phyloP scores from a whole-genome alignment of 2,797 vertebrate species.

The Oreortyx pictus region DNA sequence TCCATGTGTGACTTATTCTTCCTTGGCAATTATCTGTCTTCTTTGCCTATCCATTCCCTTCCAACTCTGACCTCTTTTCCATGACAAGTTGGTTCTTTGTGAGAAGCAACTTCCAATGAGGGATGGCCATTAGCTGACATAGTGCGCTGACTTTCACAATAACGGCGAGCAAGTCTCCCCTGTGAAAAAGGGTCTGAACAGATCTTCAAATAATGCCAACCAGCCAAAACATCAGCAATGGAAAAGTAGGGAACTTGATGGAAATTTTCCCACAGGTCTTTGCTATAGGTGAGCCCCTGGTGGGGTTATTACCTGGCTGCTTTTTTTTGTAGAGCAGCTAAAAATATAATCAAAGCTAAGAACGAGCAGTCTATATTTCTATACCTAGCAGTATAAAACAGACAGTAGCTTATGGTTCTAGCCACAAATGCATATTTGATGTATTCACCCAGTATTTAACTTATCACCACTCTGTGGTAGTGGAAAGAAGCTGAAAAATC shows the following conservation, averaged over 20 bases:
- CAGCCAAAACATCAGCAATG: not conserved
- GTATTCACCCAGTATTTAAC: not conserved
- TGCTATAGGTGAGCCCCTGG: not conserved
- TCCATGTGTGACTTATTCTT: not conserved
- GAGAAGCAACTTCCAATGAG: not conserved
- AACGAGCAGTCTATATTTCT: not conserved
- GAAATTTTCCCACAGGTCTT: not conserved
- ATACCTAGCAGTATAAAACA: not conserved
- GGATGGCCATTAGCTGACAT: not conserved
- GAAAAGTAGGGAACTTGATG: not conserved
- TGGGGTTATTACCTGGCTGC: not conserved
- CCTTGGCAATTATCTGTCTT: fast-evolving
- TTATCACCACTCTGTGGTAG: not conserved
- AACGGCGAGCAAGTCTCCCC: not conserved
- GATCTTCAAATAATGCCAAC: not conserved
- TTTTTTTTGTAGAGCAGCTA: not conserved
- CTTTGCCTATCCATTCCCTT: not conserved
- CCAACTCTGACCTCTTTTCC: not conserved
- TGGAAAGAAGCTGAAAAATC: not conserved
- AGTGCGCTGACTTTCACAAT: not conserved
- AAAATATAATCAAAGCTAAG: not conserved
- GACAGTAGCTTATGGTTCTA: not conserved
- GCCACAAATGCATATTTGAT: not conserved
- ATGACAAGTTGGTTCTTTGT: not conserved
- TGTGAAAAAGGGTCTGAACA: not conserved